These are phyloP conservation scores for Vanessa atalanta DNA, from an alignment of 1,140 invertebrate species.

Conservation along the genomic window DNA sequence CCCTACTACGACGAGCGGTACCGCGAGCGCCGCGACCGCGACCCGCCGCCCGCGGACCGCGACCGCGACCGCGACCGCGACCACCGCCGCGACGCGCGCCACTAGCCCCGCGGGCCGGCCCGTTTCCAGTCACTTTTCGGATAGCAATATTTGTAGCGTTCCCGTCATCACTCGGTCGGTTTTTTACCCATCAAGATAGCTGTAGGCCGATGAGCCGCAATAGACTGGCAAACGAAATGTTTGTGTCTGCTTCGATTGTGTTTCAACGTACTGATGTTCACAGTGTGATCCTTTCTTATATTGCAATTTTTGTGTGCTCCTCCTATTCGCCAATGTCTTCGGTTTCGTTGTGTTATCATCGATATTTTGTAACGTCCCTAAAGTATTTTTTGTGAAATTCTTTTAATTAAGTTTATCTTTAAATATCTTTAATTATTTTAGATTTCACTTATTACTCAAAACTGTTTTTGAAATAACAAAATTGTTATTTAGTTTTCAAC, in stretches of 20 bases:
- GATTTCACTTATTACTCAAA: too few relatives aligned
- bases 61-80: conserved; percentile 85
- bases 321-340: too few relatives aligned
- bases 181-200: too few relatives aligned
- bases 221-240: neutral
- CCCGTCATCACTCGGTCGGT: too few relatives aligned
- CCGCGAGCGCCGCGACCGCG: conserved; percentile 85
- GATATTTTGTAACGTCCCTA: neutral
- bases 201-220: too few relatives aligned
- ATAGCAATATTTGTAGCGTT: neutral
- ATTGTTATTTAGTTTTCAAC: too few relatives aligned
- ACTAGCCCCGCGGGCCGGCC: conserved; percentile 72
- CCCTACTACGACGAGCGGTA: conserved; percentile 92
- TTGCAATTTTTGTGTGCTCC: neutral
- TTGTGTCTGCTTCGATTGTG: neutral
- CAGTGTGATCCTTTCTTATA: neutral
- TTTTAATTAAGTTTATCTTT: neutral
- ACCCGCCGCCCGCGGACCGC: conserved; percentile 83
- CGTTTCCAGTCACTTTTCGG: neutral
- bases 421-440: too few relatives aligned
- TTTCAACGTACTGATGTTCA: neutral
- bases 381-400: neutral
- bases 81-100: conserved; percentile 85
- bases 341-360: too few relatives aligned
- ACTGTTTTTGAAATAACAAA: too few relatives aligned